A percentile compares a stretch with the other conserved stretches of the same genome.
Evolutionary conservation across 2,113 vertebrate species (phyloP).

Genomic region (Mionectes macconnelli): DNA sequence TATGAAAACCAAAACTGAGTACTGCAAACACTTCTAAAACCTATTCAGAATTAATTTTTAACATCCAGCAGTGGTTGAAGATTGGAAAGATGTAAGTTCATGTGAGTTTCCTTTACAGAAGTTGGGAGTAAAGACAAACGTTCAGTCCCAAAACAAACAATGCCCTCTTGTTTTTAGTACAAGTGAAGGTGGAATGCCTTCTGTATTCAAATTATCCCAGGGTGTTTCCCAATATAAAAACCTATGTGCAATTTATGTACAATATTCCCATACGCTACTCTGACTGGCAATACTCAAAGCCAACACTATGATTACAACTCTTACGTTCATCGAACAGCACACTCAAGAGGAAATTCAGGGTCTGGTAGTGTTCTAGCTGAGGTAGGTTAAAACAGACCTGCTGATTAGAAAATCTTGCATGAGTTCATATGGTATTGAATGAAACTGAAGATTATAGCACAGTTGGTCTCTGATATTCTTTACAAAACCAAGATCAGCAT

Average conservation of each 20-base stretch:
- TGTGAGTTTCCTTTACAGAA: neutral
- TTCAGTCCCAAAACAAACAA: conserved; percentile 11
- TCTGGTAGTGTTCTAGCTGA: conserved; percentile 54
- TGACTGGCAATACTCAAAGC: conserved; percentile 1
- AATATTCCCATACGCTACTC: conserved; percentile 3
- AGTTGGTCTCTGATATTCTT: neutral
- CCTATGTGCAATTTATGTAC: conserved; percentile 33
- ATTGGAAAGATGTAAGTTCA: neutral
- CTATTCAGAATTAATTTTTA: conserved; percentile 5
- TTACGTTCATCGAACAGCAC: neutral
- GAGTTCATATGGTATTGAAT: neutral
- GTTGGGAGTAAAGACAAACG: neutral
- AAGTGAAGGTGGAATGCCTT: conserved; percentile 6
- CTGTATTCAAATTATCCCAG: neutral
- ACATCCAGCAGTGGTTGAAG: neutral
- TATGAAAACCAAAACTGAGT: neutral
- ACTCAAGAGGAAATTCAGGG: neutral
- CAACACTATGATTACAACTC: neutral
- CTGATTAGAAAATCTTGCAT: conserved; percentile 38
- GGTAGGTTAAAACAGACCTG: conserved; percentile 73
- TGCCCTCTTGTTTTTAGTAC: neutral
- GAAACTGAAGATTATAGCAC: neutral
- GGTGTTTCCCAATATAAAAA: conserved; percentile 46
- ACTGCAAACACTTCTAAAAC: conserved; percentile 4
- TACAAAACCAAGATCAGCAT: neutral